Base-by-base conservation (phyloP, 2,888 invertebrate genomes). In the Imbricaverruca yamaguchii region DNA sequence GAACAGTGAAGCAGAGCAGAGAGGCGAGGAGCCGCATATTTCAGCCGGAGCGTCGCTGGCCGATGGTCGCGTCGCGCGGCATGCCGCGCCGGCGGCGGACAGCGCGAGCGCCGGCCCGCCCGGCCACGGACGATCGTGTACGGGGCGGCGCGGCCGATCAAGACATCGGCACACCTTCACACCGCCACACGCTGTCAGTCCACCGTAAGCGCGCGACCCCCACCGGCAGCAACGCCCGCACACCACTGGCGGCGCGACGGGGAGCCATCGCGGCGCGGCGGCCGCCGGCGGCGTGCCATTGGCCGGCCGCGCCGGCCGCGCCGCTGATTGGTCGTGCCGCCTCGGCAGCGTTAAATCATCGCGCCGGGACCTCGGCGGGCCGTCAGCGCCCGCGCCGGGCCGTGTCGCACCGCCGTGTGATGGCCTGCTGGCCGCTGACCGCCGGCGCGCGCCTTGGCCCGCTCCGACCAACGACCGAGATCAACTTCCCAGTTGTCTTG, bases 181-280 rank as follows among this genome's bases (percentile, higher is more conserved):
- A 15, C 59, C 59, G 59, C 59, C 59, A 59, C 7, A 59, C 15
- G 59, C 59, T 59, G 59, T 13, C 12, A 11, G 15, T 15, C 59
- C 59, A 15, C 59, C 59, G 59, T 3, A 39, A 39, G 39, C 39
- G 23, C 55, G 10, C 53, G 3, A 74, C 74, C 74, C 74, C 55
- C 74, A 74, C 74, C 21, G 55, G 55, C 21, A 21, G 53, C 74
- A 10, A 1, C 13, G 53, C 23, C 18, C 9, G 6, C 25, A 13
- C 53, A 18, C 55, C 55, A 74, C 74, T 74, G 74, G 53, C 74
- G 74, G 21, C 74, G 55, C 53, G 55, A 21, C 53, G 74, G 15
- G 74, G 74, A 55, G 74, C 74, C 74, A 74, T 74, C 74, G 74
- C 55, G 15, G 74, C 74, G 53, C 69, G 7, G 69, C 69, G 25